Evolutionary conservation across 2,797 vertebrate genomes (phyloP), one percentile per base, ranked within the genome.

Genomic region (Vipera latastei): DNA sequence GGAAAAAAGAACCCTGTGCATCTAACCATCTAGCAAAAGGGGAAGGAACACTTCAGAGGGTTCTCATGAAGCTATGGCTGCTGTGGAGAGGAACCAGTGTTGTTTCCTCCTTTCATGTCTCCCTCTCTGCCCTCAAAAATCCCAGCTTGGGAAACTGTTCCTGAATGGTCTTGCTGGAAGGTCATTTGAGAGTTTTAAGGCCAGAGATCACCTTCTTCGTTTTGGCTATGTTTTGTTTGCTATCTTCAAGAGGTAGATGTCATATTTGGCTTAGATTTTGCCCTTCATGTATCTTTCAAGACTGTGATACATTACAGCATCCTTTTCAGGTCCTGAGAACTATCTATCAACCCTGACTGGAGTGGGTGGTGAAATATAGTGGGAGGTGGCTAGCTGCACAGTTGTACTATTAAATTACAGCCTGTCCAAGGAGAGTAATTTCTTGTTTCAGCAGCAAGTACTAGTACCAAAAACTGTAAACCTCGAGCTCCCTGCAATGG

Each of bases 391-490:
- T 96, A 96, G 96, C 96, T 97, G 95, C 94, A 97, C 95, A 96
- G 95, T 95, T 96, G 94, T 96, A 94, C 96, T 96, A 95, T 97
- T 97, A 97, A 97, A 97, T 97, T 97, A 97, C 96, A 96, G 94
- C 96, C 97, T 97, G 96, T 96, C 97, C 94, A 94, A 95, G 90
- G 97, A 97, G 96, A 97, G 96, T 96, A 96, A 97, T 97, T 97
- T 97, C 96, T 97, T 97, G 95, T 98, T 98, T 97, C 96, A 97
- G 95, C 96, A 97, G 96, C 96, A 97, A 96, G 96, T 96, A 95
- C 95, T 95, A 96, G 96, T 95, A 96, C 96, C 95, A 96, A 90
- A 95, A 95, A 96, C 96, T 95, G 96, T 97, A 97, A 97, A 95
- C 94, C 96, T 96, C 95, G 94, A 97, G 96, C 94, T 95, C 95